Conservation (phyloP, 2,113 vertebrate species). For the Proteles cristata region DNA sequence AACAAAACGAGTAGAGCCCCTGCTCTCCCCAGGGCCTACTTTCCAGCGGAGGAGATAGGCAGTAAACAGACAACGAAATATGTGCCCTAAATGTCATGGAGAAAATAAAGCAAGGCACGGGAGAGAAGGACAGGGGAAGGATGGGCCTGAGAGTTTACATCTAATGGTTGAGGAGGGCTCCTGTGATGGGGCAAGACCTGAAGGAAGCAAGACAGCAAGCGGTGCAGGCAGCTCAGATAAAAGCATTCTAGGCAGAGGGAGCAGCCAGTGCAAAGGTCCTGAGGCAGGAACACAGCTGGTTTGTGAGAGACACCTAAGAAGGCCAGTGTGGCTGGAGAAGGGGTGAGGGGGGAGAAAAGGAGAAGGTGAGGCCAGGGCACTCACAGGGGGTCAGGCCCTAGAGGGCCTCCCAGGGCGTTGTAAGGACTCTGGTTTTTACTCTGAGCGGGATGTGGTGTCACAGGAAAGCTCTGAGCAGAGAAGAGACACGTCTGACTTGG, state of each 20-base stretch:
- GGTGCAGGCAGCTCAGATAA: neutral
- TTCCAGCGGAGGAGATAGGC: neutral
- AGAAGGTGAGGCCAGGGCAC: neutral
- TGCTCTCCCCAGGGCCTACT: neutral
- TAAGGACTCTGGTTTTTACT: neutral
- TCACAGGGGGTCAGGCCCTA: neutral
- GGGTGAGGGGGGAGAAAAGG: neutral
- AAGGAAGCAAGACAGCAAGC: neutral
- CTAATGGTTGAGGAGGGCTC: neutral
- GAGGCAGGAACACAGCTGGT: neutral
- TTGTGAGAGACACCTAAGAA: neutral
- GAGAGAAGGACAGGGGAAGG: neutral
- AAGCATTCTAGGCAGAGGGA: neutral
- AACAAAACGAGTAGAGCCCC: neutral
- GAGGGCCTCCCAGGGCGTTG: neutral
- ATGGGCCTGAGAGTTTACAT: neutral
- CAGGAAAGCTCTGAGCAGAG: neutral
- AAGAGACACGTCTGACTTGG: neutral
- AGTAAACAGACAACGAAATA: neutral
- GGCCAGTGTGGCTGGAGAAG: neutral
- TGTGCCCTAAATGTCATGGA: neutral
- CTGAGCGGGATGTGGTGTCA: neutral
- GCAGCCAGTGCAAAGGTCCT: constrained; percentile 4
- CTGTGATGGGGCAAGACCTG: neutral
- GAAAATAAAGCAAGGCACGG: neutral